Base-by-base conservation (phyloP, 2,888 invertebrate genomes). In the Cosmorhoe ocellata region DNA sequence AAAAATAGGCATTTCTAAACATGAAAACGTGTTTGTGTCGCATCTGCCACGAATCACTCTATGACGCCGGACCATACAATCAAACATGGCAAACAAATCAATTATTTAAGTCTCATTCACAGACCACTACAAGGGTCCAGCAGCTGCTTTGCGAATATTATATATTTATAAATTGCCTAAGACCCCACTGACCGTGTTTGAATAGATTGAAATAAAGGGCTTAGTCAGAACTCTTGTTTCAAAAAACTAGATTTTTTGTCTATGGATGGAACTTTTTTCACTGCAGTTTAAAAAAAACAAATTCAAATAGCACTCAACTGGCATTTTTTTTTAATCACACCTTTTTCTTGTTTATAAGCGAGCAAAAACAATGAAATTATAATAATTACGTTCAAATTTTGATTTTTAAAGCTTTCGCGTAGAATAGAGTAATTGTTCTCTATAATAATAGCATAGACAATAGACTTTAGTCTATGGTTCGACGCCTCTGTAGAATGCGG, bases 11-110 rank as follows among this genome's bases (percentile, higher is more conserved):
- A 24, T 7, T 24, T 4, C 6, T 24, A 24, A 24, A 3, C 2
- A 4, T 24, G 24, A 6, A 13, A 33, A 4, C 26, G 14, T 39
- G 10, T 34, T 27, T 42, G n/a, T 10, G 12, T 30, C 28, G 13
- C n/a, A 34, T 44, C 36, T 44, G 18, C 4, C 18, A 18, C 7
- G 6, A 36, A 4, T 12, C 34, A 37, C 18, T 81, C 80, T 74
- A 53, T 78, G 73, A 30, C 56, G 47, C 81, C 56, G 81, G 81
- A 82, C 82, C 64, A 74, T 68, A 76, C 78, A 76, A 74, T 72
- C 58, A 52, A 46, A 61, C 51, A 69, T 71, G 68, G 75, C 71
- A 77, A 71, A 78, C 75, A 76, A 76, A 79, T 84, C 67, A 82
- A 80, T 79, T 71, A 82, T 84, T 81, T 68, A 82, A 47, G 13